phyloP scores from a whole-genome alignment of 2,113 vertebrate genomes.

The Syngnathoides biaculeatus region DNA sequence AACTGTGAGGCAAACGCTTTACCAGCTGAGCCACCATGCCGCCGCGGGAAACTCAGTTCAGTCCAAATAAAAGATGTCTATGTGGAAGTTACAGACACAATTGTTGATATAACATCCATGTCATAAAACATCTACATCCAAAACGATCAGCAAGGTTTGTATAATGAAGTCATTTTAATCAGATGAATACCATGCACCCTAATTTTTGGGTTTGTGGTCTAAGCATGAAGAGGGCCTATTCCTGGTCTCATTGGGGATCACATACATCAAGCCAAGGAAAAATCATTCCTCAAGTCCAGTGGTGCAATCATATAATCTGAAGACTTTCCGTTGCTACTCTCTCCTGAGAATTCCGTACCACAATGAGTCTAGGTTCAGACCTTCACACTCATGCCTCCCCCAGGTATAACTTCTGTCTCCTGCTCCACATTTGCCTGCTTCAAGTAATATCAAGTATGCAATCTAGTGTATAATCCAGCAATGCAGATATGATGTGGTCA shows the following conservation, averaged over 20 bases:
- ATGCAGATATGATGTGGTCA: neutral
- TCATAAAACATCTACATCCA: constrained; percentile 50
- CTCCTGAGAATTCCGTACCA: constrained; percentile 14
- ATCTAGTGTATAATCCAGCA: constrained; percentile 1
- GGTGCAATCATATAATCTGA: constrained; percentile 44
- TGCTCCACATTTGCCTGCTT: constrained; percentile 7
- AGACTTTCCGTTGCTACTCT: constrained; percentile 27
- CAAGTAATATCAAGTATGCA: constrained; percentile 11
- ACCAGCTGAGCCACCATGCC: too few species aligned
- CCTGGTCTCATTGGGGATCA: constrained; percentile 59
- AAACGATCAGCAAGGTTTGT: constrained; percentile 61
- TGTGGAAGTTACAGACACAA: constrained; percentile 35
- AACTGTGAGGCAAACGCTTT: too few species aligned
- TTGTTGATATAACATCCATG: constrained; percentile 42
- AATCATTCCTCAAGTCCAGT: constrained; percentile 64
- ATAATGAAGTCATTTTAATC: constrained; percentile 73
- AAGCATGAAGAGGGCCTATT: constrained; percentile 73
- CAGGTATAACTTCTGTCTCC: neutral
- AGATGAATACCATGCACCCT: constrained; percentile 67
- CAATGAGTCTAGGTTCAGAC: constrained; percentile 9
- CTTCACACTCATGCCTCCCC: constrained; percentile 2
- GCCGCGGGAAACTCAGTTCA: too few species aligned
- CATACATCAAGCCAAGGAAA: constrained; percentile 66
- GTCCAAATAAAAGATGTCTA: constrained; percentile 20
- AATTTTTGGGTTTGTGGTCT: constrained; percentile 62